phyloP scores from a whole-genome alignment of 2,113 vertebrate genomes.

The Scophthalmus maximus region DNA sequence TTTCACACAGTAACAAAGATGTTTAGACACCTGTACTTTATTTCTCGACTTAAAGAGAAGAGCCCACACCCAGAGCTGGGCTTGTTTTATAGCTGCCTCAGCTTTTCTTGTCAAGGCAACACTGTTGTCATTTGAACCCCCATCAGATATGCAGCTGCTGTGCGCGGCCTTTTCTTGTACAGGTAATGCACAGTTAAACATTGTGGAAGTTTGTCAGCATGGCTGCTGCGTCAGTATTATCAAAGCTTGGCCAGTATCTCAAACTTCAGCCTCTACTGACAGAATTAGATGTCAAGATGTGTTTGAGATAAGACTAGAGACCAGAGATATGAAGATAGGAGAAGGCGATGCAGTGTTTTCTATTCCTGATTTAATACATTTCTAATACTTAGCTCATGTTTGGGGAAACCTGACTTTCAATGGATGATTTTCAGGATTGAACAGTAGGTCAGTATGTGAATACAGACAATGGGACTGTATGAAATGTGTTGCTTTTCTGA shows the following conservation, averaged over 20 bases:
- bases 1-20: slow-evolving; percentile 33
- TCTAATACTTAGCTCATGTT: too few relatives aligned
- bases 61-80: slow-evolving; percentile 1
- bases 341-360: neutral
- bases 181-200: slow-evolving; percentile 24
- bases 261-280: slow-evolving; percentile 1
- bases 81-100: slow-evolving; percentile 19
- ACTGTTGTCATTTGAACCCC: slow-evolving; percentile 43
- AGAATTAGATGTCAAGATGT: neutral
- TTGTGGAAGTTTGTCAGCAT: slow-evolving; percentile 29
- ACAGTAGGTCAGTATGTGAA: too few relatives aligned
- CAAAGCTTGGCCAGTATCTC: slow-evolving; percentile 49
- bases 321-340: neutral
- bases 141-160: slow-evolving; percentile 35
- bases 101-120: slow-evolving; percentile 28
- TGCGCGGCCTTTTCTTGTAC: slow-evolving; percentile 44
- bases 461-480: too few relatives aligned
- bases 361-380: too few relatives aligned
- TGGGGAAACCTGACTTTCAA: too few relatives aligned
- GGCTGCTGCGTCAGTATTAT: slow-evolving; percentile 59
- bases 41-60: slow-evolving; percentile 29
- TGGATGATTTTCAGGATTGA: too few relatives aligned
- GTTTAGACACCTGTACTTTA: slow-evolving; percentile 61
- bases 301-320: too few relatives aligned
- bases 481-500: too few relatives aligned